Conservation (phyloP, 2,888 invertebrate species). For the Sinotaia quadrata region DNA sequence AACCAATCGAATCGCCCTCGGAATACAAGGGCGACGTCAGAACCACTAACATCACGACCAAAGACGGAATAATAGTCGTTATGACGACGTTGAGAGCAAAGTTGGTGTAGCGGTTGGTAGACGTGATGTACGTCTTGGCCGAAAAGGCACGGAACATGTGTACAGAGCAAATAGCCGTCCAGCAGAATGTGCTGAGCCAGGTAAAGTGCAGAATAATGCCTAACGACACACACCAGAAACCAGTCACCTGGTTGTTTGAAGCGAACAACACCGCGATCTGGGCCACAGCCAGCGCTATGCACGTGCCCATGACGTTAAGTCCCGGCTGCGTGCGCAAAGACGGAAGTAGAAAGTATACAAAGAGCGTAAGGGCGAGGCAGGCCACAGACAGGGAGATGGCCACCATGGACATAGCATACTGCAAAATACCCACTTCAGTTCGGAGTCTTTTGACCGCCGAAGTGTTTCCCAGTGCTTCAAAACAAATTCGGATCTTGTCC, state of each 20-base stretch:
- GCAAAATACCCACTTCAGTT: no score
- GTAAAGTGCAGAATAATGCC: slow-evolving; percentile 41
- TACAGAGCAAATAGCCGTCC: slow-evolving; percentile 44
- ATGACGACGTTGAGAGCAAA: neutral
- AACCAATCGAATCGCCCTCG: slow-evolving; percentile 26
- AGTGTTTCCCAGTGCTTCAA: neutral
- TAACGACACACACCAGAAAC: slow-evolving; percentile 32
- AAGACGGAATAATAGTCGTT: neutral
- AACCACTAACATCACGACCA: neutral
- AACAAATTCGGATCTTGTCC: neutral
- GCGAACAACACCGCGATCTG: slow-evolving; percentile 37
- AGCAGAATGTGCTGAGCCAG: slow-evolving; percentile 40
- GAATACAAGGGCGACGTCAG: neutral
- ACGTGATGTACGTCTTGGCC: neutral
- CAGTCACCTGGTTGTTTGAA: slow-evolving; percentile 3
- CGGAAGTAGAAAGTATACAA: slow-evolving; percentile 36
- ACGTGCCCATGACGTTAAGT: slow-evolving; percentile 42
- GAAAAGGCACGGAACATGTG: slow-evolving; percentile 45
- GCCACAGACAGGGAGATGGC: slow-evolving; percentile 3
- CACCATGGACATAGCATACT: slow-evolving; percentile 12
- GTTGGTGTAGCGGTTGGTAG: neutral
- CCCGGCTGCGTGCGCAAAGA: slow-evolving; percentile 43
- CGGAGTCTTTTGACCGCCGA: no score
- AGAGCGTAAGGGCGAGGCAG: slow-evolving; percentile 1
- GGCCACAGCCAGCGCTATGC: slow-evolving; percentile 35